Base-by-base conservation (phyloP, 2,797 vertebrate species). In the Pipistrellus pipistrellus region DNA sequence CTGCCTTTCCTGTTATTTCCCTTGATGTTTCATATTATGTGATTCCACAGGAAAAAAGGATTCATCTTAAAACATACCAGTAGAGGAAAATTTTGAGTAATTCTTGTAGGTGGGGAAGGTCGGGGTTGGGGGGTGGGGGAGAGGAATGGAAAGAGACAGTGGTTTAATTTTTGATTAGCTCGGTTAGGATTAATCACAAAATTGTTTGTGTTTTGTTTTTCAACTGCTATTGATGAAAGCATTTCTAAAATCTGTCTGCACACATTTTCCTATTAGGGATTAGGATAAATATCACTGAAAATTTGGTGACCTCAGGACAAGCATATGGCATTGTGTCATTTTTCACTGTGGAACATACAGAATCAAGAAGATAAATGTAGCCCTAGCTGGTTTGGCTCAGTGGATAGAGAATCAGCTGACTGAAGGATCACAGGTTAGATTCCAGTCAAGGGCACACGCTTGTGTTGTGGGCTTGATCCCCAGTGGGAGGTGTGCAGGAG, bases 41-140 rank as follows among this genome's bases (percentile, higher is more conserved):
- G 78, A 66, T 68, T 38, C 62, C 57, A 95, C 57, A 93, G 0
- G 8, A 80, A 78, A 93, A 72, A 78, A 48, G 38, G 55, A 75
- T 48, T 86, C 30, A 87, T 77, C 71, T 88, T 84, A 92, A 94
- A 90, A 92, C 55, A 89, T 25, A 69, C 53, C 27, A 66, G 72
- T 14, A 78, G 87, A 84, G 66, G 66, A 81, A 93, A 91, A 90
- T 85, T 93, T 89, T 78, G 75, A 76, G 82, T 72, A 95, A 94
- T 32, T 57, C 62, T 46, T 83, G 75, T 5, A 92, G 68, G 30
- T 77, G 17, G 62, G 62, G 38, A 46, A 80, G 41, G 53, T 53
- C 10, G 10, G 44, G 10, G 44, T 44, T 9, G 8, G 44, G 1
- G 44, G 8, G 44, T 2, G 13, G 46, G 46, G 46, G 12, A 13